Base-by-base conservation (phyloP, 2,797 vertebrate species). In the Onychomys arenicola region DNA sequence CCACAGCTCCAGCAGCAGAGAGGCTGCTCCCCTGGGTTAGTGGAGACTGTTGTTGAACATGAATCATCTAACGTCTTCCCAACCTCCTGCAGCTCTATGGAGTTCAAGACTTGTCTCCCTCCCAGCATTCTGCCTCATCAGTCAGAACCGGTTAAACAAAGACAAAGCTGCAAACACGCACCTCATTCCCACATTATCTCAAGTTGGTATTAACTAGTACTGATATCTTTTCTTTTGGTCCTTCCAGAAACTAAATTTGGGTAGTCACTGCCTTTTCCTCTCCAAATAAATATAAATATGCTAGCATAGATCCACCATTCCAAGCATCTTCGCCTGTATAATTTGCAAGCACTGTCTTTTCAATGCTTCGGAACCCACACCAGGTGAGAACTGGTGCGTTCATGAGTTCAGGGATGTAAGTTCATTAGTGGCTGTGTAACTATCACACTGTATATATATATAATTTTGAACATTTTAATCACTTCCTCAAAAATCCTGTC, bases 401-500 rank as follows among this genome's bases (percentile, higher is more conserved):
- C 21, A 29, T 63, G 21, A 90, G 17, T 40, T 55, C 40, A 55
- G 34, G 25, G 13, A 32, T 13, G 25, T 67, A 67, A 17, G 67
- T 27, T 67, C 61, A 71, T 55, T 55, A 55, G 37, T 0, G 21
- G 14, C 32, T 77, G 7, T 75, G 2, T 65, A 34, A 75, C n/a
- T 49, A 85, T 43, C 52, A 67, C 17, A 40, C 81, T 55, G n/a
- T n/a, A n/a, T n/a, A n/a, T 46, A 2, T 63, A 49, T 14, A 14
- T 77, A 69, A 92, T 77, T 89, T 43, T 37, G 25, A 92, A 78
- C 21, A 81, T 49, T 85, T 83, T 92, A 63, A 92, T 49, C 19
- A 43, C 29, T 12, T 25, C 34, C 40, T 16, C 52, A 61, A 57
- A 65, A 88, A 71, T 29, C 23, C n/a, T 40, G 17, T 27, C 89